Percentiles rank a stretch among this genome's conserved stretches.
Conservation (phyloP, 1,140 invertebrate species). For the Drosophila setifemur region DNA sequence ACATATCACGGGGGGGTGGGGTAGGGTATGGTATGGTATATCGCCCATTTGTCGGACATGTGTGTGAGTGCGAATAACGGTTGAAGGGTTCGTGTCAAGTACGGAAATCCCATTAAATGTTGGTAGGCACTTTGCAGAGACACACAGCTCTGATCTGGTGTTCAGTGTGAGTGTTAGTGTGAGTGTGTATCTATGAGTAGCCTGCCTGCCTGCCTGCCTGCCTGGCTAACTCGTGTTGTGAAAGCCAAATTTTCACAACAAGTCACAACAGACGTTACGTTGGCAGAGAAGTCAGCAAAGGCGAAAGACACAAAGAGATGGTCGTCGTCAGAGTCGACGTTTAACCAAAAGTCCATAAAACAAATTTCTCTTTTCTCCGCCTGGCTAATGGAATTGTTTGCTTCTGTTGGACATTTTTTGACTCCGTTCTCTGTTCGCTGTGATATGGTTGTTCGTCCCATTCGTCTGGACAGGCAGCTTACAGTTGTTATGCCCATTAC, state of each 20-base stretch:
- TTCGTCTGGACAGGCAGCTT: slow-evolving; percentile 65
- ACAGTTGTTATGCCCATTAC: slow-evolving; percentile 80
- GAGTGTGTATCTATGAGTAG: slow-evolving; percentile 2
- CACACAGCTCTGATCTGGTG: no score
- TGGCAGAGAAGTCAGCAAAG: slow-evolving; percentile 42
- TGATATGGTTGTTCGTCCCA: no score
- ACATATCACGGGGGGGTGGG: background rate
- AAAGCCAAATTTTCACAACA: slow-evolving; percentile 78
- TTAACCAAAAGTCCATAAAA: slow-evolving; percentile 53
- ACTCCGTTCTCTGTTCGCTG: slow-evolving; percentile 22
- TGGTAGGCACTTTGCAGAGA: slow-evolving; percentile 57
- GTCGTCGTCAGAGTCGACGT: slow-evolving; percentile 21
- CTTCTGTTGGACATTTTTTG: slow-evolving; percentile 29
- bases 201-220: background rate
- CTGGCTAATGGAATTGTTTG: slow-evolving; percentile 35
- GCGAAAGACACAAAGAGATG: slow-evolving; percentile 40
- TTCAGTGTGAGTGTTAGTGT: background rate
- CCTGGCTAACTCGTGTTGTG: slow-evolving; percentile 62
- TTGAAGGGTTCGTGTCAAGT: slow-evolving; percentile 69
- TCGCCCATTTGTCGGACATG: background rate
- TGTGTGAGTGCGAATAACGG: slow-evolving; percentile 4
- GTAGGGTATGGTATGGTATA: no score
- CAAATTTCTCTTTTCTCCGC: slow-evolving; percentile 74
- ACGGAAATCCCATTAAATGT: slow-evolving; percentile 78
- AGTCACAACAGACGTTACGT: slow-evolving; percentile 66